Conservation (phyloP, 2,888 invertebrate species). For the Acrobasis suavella region DNA sequence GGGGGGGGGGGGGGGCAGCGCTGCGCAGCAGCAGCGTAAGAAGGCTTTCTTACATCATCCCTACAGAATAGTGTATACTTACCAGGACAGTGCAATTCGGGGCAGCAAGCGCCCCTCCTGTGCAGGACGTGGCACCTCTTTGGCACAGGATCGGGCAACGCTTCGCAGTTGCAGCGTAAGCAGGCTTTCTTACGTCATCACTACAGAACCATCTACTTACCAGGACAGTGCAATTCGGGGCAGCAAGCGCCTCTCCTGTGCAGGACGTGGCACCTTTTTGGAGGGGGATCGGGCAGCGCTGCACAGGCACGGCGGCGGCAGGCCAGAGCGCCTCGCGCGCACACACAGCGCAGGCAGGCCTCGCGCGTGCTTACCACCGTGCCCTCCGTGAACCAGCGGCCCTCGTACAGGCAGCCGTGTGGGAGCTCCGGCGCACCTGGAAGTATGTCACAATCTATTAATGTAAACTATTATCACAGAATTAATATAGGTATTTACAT, state of each 20-base stretch:
- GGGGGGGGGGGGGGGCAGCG: too few species aligned
- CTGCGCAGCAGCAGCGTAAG: too few species aligned
- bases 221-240: slow-evolving; percentile 89
- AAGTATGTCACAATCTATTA: not conserved
- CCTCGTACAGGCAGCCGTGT: slow-evolving; percentile 87
- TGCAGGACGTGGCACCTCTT: slow-evolving; percentile 87
- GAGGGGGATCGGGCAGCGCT: slow-evolving; percentile 88
- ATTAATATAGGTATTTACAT: too few species aligned
- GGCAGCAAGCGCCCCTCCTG: slow-evolving; percentile 72
- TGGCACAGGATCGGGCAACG: slow-evolving; percentile 35
- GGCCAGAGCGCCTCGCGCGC: slow-evolving; percentile 86
- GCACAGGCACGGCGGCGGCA: slow-evolving; percentile 91
- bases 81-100: slow-evolving; percentile 78
- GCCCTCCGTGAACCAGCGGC: slow-evolving; percentile 85
- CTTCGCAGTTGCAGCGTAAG: slow-evolving; percentile 89
- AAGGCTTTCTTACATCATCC: too few species aligned
- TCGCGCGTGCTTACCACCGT: slow-evolving; percentile 86
- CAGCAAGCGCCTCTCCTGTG: slow-evolving; percentile 88
- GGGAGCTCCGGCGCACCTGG: slow-evolving; percentile 38
- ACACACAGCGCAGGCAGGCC: slow-evolving; percentile 90
- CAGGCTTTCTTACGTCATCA: too few species aligned
- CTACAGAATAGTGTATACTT: too few species aligned
- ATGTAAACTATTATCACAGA: too few species aligned
- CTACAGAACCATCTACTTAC: slow-evolving; percentile 51
- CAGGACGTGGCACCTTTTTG: slow-evolving; percentile 87